phyloP scores from a whole-genome alignment of 1,140 invertebrate species.

The Euura lappo region DNA sequence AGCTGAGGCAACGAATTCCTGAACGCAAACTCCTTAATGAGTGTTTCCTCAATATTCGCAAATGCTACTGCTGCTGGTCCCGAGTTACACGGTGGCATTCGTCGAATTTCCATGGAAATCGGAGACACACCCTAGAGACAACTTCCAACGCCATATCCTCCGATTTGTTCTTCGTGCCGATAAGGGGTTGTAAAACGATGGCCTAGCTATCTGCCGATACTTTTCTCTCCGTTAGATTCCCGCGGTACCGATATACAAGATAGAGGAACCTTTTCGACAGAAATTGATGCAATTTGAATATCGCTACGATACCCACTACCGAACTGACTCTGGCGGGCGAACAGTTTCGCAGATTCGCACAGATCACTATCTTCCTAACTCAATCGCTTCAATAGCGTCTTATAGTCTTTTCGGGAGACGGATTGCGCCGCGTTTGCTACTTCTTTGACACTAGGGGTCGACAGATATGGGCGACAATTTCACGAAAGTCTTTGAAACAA shows the following conservation, averaged over 20 bases:
- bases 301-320: constrained; percentile 30
- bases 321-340: constrained; percentile 14
- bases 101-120: constrained; percentile 48
- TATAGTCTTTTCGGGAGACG: background rate
- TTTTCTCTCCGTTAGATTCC: constrained; percentile 37
- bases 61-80: constrained; percentile 16
- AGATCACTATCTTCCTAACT: constrained; percentile 32
- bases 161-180: constrained; percentile 53
- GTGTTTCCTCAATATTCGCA: background rate
- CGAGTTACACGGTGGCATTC: background rate
- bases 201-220: constrained; percentile 57
- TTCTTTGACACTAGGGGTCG: background rate
- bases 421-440: background rate
- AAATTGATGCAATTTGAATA: constrained; percentile 60
- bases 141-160: constrained; percentile 31
- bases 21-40: background rate
- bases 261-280: constrained; percentile 51
- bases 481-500: no score
- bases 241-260: constrained; percentile 33
- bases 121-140: constrained; percentile 40
- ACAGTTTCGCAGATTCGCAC: constrained; percentile 29
- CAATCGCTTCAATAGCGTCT: constrained; percentile 11
- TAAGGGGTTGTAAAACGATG: constrained; percentile 59
- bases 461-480: no score
- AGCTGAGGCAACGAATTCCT: background rate